These are phyloP conservation scores for Ptilorrhoa leucosticta DNA, from an alignment of 2,113 vertebrate species.

Conservation along the genomic window DNA sequence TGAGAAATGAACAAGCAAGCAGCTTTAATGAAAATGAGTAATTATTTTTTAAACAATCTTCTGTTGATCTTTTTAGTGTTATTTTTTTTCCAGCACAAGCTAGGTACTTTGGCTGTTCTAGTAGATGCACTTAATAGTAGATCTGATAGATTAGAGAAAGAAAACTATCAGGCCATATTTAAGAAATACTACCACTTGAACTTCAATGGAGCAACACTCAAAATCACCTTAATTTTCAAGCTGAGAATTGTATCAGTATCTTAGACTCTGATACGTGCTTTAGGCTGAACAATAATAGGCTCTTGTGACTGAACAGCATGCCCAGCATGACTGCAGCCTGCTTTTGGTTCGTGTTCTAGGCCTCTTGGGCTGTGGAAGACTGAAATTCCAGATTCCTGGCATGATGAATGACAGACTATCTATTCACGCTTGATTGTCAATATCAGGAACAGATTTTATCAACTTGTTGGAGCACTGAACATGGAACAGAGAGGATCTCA, in stretches of 20 bases:
- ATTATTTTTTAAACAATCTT: background rate
- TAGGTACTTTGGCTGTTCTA: background rate
- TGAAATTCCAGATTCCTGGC: background rate
- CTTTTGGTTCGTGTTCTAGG: background rate
- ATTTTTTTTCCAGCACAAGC: background rate
- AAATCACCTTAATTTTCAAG: background rate
- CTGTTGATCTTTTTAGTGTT: background rate
- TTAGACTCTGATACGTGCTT: background rate
- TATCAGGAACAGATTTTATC: background rate
- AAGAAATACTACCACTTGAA: background rate
- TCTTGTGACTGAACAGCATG: background rate
- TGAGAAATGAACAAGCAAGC: background rate
- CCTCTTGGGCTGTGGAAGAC: background rate
- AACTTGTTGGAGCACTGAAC: background rate
- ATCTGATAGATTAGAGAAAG: background rate
- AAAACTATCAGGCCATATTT: background rate
- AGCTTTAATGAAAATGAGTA: background rate
- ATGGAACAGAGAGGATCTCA: background rate
- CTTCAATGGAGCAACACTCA: background rate
- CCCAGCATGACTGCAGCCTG: background rate
- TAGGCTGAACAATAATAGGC: background rate
- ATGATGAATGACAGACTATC: background rate
- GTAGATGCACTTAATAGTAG: background rate
- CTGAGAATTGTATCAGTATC: background rate
- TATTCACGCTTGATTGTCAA: background rate